Evolutionary conservation across 1,140 invertebrate genomes (phyloP).

Genomic region (Drosophila triauraria): DNA sequence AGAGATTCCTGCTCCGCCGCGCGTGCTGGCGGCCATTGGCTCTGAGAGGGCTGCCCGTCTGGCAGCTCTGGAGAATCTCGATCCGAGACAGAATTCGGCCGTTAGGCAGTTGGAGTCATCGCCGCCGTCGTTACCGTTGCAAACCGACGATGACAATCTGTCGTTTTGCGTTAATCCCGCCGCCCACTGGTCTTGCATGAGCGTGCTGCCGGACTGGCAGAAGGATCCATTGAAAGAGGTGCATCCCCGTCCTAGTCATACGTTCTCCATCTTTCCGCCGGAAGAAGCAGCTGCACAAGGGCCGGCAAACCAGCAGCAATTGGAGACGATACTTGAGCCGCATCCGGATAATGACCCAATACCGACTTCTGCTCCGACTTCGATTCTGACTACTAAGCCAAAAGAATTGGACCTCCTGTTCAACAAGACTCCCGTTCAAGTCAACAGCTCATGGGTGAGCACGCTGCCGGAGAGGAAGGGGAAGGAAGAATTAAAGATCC

Average conservation of each 20-base stretch:
- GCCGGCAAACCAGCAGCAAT: neutral
- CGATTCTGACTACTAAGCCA: neutral
- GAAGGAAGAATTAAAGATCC: neutral
- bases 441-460: neutral
- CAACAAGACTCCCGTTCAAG: neutral
- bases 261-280: neutral
- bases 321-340: neutral
- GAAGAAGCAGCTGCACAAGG: no score
- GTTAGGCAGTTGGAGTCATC: neutral
- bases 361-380: neutral
- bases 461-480: neutral
- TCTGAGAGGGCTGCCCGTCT: neutral
- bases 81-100: neutral
- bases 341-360: neutral
- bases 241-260: neutral
- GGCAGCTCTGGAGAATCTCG: neutral
- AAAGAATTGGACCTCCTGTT: neutral
- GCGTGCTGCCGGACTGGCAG: neutral
- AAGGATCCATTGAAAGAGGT: neutral
- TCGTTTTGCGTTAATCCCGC: neutral
- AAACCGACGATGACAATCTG: neutral
- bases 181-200: neutral
- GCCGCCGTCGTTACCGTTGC: neutral
- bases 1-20: neutral
- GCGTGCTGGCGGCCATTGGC: neutral